Evolutionary conservation across 2,888 invertebrate genomes (phyloP), one percentile per base, ranked within the genome.

Genomic region (Spodoptera picta): DNA sequence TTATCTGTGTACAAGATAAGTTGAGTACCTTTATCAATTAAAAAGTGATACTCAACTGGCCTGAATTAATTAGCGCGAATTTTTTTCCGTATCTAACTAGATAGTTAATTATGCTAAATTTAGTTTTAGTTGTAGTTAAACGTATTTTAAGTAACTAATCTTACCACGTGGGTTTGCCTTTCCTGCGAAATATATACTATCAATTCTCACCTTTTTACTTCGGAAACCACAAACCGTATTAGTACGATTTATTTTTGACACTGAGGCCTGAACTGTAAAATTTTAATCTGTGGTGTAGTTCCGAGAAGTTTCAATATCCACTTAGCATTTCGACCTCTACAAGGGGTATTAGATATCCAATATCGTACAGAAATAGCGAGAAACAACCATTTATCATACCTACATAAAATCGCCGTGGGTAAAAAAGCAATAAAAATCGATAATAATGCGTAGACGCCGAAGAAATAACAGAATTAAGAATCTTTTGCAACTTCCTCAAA

Each of bases 371-470:
- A 68, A 27, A 60, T 44, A 19, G 54, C 56, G 56, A 58, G 44
- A 50, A 50, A 45, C 7, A 10, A 43, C 48, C 50, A 54, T 54
- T 27, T 44, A 57, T 71, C 46, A 55, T 64, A 19, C 19, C 19
- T 19, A 52, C 71, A 67, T 58, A 69, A 63, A 50, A 59, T 58
- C 43, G 23, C 62, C 64, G 61, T 65, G 58, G 50, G 65, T 70
- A 61, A 67, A 79, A 73, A 65, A 63, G 58, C 66, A 46, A 79
- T 79, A 73, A 79, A 36, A 77, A 76, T 60, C 48, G 48, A 53
- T 56, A 69, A 23, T 46, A 73, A 23, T 46, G 27, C 52, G 46
- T 67, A 64, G 63, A 69, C 49, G 60, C 57, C 56, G 73, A 69
- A 59, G 58, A 54, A 61, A 67, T 56, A 59, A 60, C 23, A 57